Conservation (phyloP, 2,888 invertebrate species). For the Chironomus tentans region DNA sequence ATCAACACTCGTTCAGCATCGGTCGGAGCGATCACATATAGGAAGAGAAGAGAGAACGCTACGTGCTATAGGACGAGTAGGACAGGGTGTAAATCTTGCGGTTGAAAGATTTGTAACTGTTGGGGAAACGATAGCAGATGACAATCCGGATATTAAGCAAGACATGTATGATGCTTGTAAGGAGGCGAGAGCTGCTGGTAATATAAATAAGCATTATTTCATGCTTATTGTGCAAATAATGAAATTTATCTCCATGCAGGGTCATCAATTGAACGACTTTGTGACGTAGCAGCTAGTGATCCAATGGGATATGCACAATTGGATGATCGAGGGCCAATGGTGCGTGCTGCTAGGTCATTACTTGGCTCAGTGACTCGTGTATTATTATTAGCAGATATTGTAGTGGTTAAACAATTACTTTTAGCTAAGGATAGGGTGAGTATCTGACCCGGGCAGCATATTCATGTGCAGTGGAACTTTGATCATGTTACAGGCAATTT, state of each 20-base stretch:
- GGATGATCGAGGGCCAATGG: conserved; percentile 63
- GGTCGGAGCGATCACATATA: conserved; percentile 54
- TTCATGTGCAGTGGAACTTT: too few relatives aligned
- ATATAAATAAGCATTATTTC: conserved; percentile 32
- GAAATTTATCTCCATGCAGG: conserved; percentile 48
- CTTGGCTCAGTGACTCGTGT: conserved; percentile 93
- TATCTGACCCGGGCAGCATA: background rate
- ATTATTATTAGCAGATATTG: conserved; percentile 90
- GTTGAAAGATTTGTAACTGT: conserved; percentile 97
- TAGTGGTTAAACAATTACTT: conserved; percentile 92
- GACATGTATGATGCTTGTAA: conserved; percentile 99
- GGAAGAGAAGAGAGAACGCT: conserved; percentile 54
- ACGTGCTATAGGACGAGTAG: conserved; percentile 78
- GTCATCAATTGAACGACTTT: conserved; percentile 83
- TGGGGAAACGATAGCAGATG: conserved; percentile 96
- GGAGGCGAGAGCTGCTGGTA: conserved; percentile 92
- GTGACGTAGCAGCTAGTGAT: conserved; percentile 54
- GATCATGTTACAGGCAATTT: too few relatives aligned
- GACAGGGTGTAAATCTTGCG: conserved; percentile 92
- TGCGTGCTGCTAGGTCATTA: conserved; percentile 85
- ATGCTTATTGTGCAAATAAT: background rate
- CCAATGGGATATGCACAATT: conserved; percentile 55
- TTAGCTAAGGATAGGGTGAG: conserved; percentile 89
- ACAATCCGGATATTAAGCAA: conserved; percentile 91
- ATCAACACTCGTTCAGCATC: conserved; percentile 80